Evolutionary conservation across 2,888 invertebrate species (phyloP), one percentile per base, ranked within the genome.

Genomic region (Phengaris alcon): DNA sequence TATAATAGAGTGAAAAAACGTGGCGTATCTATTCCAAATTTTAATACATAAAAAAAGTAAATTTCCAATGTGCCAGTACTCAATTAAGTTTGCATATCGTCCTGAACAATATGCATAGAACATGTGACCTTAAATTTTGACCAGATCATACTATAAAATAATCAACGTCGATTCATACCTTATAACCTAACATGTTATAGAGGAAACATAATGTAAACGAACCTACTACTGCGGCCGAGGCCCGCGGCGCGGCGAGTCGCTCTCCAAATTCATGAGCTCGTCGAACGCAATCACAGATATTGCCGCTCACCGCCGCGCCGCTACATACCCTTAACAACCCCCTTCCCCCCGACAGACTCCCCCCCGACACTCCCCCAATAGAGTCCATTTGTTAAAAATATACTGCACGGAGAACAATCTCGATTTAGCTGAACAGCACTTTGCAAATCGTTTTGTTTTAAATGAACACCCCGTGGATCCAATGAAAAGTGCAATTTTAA

Each of bases 231-330:
- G 64, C 2, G 6, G 35, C 64, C 35, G 64, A 64, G 22, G 59
- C n/a, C n/a, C n/a, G n/a, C 35, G 10, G 59, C 22, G 64, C 44
- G 35, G 44, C 44, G 35, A 6, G 59, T 15, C 80, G 80, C 82
- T 83, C 82, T 82, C 80, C 80, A 80, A 84, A 84, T 84, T 82
- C 84, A 85, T 83, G 84, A 84, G 80, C 82, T 84, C 74, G 64
- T 59, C 74, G 22, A 64, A 74, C 84, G 81, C 85, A 82, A 82
- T 86, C 82, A 81, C 74, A 81, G 82, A 82, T 84, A 84, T 86
- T 84, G 83, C 82, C 73, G 55, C 48, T 51, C 74, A 59, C 15
- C 72, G 54, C 35, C 35, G 3, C 35, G 35, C 35, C 35, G 35
- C 35, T 64, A 64, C 64, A 64, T 35, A 64, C 64, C 13, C 64